Conservation (phyloP, 2,113 vertebrate species). For the Hiodon tergisus region DNA sequence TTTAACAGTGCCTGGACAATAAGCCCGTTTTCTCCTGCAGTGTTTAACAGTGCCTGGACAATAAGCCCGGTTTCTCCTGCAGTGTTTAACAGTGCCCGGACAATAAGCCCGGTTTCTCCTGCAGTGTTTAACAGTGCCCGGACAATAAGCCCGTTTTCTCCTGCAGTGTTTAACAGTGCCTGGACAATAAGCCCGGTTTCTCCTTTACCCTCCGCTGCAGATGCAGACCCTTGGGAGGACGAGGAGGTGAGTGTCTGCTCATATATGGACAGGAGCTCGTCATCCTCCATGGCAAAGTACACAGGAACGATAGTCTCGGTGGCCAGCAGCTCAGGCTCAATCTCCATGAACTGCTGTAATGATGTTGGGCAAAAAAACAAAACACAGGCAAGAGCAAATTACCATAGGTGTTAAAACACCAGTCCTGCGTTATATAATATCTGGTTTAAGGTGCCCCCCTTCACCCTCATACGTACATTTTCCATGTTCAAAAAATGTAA, state of each 20-base stretch:
- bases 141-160: too few relatives aligned
- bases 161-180: too few relatives aligned
- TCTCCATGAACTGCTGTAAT: conserved; percentile 92
- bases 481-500: too few relatives aligned
- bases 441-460: background rate
- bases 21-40: too few relatives aligned
- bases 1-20: too few relatives aligned
- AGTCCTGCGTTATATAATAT: background rate
- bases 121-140: too few relatives aligned
- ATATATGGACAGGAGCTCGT: conserved; percentile 91
- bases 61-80: too few relatives aligned
- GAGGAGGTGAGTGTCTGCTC: conserved; percentile 87
- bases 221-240: conserved; percentile 79
- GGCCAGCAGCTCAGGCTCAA: conserved; percentile 92
- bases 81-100: too few relatives aligned
- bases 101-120: too few relatives aligned
- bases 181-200: too few relatives aligned
- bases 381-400: background rate
- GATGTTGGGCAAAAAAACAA: background rate
- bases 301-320: conserved; percentile 93
- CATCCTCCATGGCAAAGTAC: conserved; percentile 93
- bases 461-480: too few relatives aligned
- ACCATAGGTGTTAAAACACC: background rate
- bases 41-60: too few relatives aligned
- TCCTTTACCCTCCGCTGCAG: conserved; percentile 84